Conservation (phyloP, 2,888 invertebrate genomes). For the Agriopis aurantiaria region DNA sequence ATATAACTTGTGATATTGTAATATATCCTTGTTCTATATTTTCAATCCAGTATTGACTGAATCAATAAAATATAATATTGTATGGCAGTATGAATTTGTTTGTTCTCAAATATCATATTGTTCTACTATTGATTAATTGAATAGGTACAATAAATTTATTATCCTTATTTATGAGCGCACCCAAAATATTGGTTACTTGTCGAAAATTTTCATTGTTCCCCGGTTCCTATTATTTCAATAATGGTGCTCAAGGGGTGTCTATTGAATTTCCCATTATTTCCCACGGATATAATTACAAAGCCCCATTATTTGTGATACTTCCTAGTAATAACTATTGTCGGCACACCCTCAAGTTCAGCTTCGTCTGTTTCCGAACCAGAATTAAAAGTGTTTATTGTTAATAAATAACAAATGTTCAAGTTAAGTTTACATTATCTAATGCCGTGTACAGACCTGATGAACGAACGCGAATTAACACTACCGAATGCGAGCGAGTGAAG, state of each 20-base stretch:
- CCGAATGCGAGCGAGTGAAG: too few species aligned
- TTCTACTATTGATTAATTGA: background rate
- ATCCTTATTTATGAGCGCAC: constrained; percentile 67
- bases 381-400: background rate
- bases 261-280: constrained; percentile 45
- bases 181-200: constrained; percentile 43
- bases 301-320: constrained; percentile 27
- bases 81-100: background rate
- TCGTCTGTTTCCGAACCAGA: background rate
- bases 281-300: constrained; percentile 38
- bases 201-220: constrained; percentile 51
- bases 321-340: constrained; percentile 14
- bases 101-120: background rate
- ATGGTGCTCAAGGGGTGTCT: constrained; percentile 40
- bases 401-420: too few species aligned
- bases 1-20: background rate
- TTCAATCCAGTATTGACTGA: background rate
- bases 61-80: background rate
- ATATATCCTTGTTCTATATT: too few species aligned
- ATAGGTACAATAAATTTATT: constrained; percentile 57
- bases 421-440: too few species aligned
- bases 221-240: constrained; percentile 50
- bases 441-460: too few species aligned
- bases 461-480: too few species aligned
- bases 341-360: constrained; percentile 13